phyloP scores from a whole-genome alignment of 2,797 vertebrate species.

The Clarias laeviceps region DNA sequence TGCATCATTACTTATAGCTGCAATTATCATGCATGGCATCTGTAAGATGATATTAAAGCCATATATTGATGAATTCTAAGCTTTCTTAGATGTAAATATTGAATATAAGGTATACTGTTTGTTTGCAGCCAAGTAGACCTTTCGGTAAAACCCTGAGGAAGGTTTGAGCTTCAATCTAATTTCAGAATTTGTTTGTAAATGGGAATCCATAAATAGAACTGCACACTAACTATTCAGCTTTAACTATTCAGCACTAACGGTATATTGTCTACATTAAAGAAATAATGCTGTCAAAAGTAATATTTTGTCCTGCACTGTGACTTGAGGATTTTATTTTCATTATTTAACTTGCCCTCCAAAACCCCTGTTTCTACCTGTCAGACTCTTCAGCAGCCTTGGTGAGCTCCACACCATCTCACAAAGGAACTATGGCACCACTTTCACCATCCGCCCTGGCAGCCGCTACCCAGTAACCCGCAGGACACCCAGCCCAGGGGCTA shows the following conservation, averaged over 20 bases:
- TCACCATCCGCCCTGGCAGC: constrained; percentile 90
- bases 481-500: constrained; percentile 90
- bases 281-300: background rate
- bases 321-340: constrained; percentile 10
- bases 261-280: background rate
- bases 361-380: constrained; percentile 69
- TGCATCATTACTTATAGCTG: constrained; percentile 36
- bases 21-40: constrained; percentile 33
- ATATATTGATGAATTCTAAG: constrained; percentile 17
- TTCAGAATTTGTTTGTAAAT: constrained; percentile 4
- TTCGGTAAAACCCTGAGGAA: constrained; percentile 9
- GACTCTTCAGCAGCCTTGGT: constrained; percentile 97
- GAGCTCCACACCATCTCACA: constrained; percentile 98
- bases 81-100: constrained; percentile 18
- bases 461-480: constrained; percentile 93
- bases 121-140: background rate
- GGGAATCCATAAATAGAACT: constrained; percentile 9
- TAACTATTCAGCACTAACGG: background rate
- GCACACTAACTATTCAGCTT: constrained; percentile 28
- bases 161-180: constrained; percentile 7
- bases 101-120: background rate
- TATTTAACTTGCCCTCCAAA: constrained; percentile 8
- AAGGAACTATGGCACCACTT: constrained; percentile 89
- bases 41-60: constrained; percentile 15
- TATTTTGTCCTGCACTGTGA: background rate